These are phyloP conservation scores for Tenebrio molitor DNA, from an alignment of 1,140 invertebrate genomes.

Conservation along the genomic window DNA sequence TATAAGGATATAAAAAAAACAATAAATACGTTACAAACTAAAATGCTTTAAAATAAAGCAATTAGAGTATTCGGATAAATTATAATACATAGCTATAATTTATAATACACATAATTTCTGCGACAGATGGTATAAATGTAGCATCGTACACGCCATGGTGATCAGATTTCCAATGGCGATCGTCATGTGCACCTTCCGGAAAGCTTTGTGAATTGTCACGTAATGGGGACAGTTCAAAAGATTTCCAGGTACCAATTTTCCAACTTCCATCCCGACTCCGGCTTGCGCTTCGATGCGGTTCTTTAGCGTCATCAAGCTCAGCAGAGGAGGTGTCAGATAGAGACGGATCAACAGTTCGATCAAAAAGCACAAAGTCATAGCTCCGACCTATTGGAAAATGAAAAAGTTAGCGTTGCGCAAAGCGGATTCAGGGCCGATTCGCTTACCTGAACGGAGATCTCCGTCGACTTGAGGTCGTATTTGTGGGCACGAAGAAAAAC, in stretches of 20 bases:
- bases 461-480: constrained; percentile 47
- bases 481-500: constrained; percentile 60
- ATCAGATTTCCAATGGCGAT: constrained; percentile 82
- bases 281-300: constrained; percentile 77
- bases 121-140: constrained; percentile 79
- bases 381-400: constrained; percentile 72
- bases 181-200: constrained; percentile 76
- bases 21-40: constrained; percentile 28
- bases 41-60: constrained; percentile 29
- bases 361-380: constrained; percentile 77
- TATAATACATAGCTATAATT: constrained; percentile 32
- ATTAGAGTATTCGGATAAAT: constrained; percentile 14
- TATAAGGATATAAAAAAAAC: constrained; percentile 15
- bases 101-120: constrained; percentile 66
- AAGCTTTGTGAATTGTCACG: constrained; percentile 75
- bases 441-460: constrained; percentile 61
- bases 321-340: constrained; percentile 76
- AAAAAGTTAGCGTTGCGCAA: background rate
- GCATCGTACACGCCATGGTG: constrained; percentile 77
- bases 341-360: constrained; percentile 77
- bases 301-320: constrained; percentile 77
- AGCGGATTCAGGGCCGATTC: constrained; percentile 8
- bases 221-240: constrained; percentile 80
- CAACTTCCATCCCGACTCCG: constrained; percentile 80
- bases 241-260: constrained; percentile 74